Conservation (phyloP, 2,888 invertebrate species). For the Limnephilus auricula region DNA sequence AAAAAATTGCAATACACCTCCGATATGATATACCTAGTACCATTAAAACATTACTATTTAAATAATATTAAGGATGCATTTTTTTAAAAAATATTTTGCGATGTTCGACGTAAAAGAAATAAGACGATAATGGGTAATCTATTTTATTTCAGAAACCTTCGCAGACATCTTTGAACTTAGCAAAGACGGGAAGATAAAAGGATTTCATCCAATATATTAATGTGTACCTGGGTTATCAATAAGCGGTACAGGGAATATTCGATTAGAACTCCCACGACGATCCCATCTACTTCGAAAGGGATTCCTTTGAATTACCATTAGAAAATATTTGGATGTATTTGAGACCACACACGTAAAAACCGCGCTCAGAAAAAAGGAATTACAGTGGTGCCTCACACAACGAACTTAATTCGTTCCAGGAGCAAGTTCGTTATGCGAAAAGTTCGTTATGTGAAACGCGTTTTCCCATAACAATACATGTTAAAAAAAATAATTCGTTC, state of each 20-base stretch:
- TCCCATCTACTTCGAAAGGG: constrained; percentile 31
- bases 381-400: too few relatives aligned
- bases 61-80: neutral
- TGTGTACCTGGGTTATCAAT: constrained; percentile 1
- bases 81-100: neutral
- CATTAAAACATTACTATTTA: neutral
- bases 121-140: neutral
- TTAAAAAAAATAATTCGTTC: too few relatives aligned
- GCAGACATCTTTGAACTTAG: neutral
- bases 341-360: neutral
- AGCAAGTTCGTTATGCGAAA: too few relatives aligned
- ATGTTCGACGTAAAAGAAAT: neutral
- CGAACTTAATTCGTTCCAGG: too few relatives aligned
- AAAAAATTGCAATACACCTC: neutral
- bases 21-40: too few relatives aligned
- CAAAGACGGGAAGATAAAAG: constrained; percentile 1
- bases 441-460: too few relatives aligned
- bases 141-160: neutral
- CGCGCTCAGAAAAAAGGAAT: neutral
- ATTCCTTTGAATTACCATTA: constrained; percentile 42
- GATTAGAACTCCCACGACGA: constrained; percentile 52
- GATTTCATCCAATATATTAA: constrained; percentile 14
- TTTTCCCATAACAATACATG: too few relatives aligned
- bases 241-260: constrained; percentile 46
- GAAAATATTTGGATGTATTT: neutral